Evolutionary conservation across 1,140 invertebrate species (phyloP).

Genomic region (Dermatophagoides farinae): DNA sequence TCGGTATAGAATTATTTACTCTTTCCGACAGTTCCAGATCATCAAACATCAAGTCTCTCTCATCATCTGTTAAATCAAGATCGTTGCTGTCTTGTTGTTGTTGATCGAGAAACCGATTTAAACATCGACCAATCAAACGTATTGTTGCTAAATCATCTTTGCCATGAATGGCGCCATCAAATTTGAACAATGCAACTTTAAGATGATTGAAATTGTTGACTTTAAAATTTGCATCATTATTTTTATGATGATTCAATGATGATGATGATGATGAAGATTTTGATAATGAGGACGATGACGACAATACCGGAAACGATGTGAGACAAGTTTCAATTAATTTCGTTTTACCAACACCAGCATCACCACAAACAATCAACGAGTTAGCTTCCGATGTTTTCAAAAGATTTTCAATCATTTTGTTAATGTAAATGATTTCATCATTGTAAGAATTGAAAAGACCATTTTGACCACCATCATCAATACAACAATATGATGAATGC

Average conservation of each 20-base stretch:
- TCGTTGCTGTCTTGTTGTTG: neutral
- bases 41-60: neutral
- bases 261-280: too few species aligned
- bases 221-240: neutral
- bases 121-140: neutral
- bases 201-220: neutral
- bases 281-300: neutral
- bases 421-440: neutral
- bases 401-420: neutral
- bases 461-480: too few species aligned
- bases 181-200: slow-evolving; percentile 7
- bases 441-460: neutral
- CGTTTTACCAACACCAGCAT: slow-evolving; percentile 1
- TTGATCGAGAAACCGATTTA: slow-evolving; percentile 1
- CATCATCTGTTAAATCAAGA: neutral
- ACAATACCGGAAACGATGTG: neutral
- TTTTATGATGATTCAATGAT: too few species aligned
- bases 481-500: too few species aligned
- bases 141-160: slow-evolving; percentile 6
- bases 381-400: slow-evolving; percentile 3
- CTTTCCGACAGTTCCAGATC: neutral
- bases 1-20: slow-evolving; percentile 2
- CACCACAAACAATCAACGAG: slow-evolving; percentile 6
- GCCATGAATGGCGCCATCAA: slow-evolving; percentile 5
- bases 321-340: slow-evolving; percentile 1